Conservation (phyloP, 1,140 invertebrate genomes). For the Mycetomoellerius zeteki region DNA sequence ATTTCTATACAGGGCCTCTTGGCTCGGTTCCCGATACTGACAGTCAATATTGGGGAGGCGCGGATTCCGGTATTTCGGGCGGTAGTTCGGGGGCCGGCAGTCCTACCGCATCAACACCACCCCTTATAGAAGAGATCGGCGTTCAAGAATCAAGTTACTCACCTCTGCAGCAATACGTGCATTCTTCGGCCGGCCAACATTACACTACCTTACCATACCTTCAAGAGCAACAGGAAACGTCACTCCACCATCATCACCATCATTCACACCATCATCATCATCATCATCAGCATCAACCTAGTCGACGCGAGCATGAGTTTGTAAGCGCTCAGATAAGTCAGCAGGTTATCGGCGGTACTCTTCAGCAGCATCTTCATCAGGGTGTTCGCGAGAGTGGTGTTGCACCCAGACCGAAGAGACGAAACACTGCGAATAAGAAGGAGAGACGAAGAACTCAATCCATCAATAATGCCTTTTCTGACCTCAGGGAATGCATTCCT, state of each 20-base stretch:
- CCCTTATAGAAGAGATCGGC: constrained; percentile 84
- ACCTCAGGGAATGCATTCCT: constrained; percentile 97
- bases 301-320: constrained; percentile 68
- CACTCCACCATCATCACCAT: constrained; percentile 60
- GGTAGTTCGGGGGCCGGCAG: constrained; percentile 84
- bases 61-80: constrained; percentile 84
- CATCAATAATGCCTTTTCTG: constrained; percentile 98
- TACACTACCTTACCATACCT: constrained; percentile 51
- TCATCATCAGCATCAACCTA: constrained; percentile 59
- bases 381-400: constrained; percentile 56
- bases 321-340: constrained; percentile 15
- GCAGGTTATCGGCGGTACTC: constrained; percentile 46
- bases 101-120: constrained; percentile 83
- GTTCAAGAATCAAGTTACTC: constrained; percentile 81
- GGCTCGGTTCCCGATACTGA: constrained; percentile 76
- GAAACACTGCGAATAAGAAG: constrained; percentile 97
- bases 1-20: constrained; percentile 65
- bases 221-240: constrained; percentile 60
- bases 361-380: constrained; percentile 72
- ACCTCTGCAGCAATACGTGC: constrained; percentile 70
- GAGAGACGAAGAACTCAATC: constrained; percentile 96
- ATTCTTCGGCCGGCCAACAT: constrained; percentile 53
- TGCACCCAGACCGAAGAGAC: constrained; percentile 87
- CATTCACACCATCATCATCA: constrained; percentile 56
- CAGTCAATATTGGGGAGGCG: constrained; percentile 83